Base-by-base conservation (phyloP, 2,113 vertebrate genomes). In the Centropus unirufus region DNA sequence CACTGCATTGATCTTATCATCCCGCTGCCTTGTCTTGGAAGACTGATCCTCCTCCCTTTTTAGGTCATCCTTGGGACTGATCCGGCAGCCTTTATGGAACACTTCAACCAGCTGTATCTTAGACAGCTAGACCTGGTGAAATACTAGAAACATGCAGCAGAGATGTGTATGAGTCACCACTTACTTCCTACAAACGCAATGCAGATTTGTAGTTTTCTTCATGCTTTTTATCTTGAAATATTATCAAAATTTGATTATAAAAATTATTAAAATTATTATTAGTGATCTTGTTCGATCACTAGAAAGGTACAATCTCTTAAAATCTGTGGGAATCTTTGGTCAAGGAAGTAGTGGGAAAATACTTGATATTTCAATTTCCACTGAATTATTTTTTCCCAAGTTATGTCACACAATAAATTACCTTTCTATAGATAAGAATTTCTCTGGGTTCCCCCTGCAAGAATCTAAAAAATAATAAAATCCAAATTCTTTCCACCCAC, bases 61-160 rank as follows among this genome's bases (percentile, higher is more conserved):
- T 39, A 7, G 27, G 12, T 20, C 4, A 7, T 11, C 34, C 67
- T 82, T 40, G 52, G 29, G 64, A 59, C 1, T 39, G 82, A 36
- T 6, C 26, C 70, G 52, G 42, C 51, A 89, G 30, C 30, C 42
- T 20, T 57, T 67, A 63, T 1, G 4, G 59, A 83, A 40, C 5
- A 47, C 29, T 30, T 73, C 42, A 89, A 29, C 14, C 32, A 55
- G 32, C 11, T 67, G 34, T 70, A 20, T 63, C 4, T 46, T 63
- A 61, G 24, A 39, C 5, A 47, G 29, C 8, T 89, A 39, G 57
- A 83, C n/a, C 4, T 32, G 54, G 32, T 30, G 22, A 26, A 10
- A 27, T 68, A 6, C 18, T 51, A 52, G 40, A 89, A 91, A 57
- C 0, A 0, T 0, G 1, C 47, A 72, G 30, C 23, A 68, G 67